These are phyloP conservation scores for Xenopus laevis DNA, from an alignment of 2,113 vertebrate species.

Conservation along the genomic window DNA sequence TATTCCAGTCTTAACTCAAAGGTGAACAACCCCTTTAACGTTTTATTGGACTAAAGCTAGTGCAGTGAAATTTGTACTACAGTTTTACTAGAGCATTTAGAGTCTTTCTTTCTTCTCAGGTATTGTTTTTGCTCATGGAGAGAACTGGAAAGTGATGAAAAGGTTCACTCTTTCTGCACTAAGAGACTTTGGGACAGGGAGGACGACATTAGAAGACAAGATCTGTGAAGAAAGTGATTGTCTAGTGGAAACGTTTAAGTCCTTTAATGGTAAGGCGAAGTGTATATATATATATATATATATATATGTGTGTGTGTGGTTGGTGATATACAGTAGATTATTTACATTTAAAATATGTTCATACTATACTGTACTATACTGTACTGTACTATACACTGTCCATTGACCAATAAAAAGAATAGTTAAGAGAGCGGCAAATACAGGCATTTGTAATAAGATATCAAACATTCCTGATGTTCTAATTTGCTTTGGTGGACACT, in stretches of 20 bases:
- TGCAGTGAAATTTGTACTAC: background rate
- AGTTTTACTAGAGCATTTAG: background rate
- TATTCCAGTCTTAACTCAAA: too few species aligned
- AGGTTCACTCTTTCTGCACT: constrained; percentile 57
- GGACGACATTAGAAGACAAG: constrained; percentile 51
- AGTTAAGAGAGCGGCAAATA: too few species aligned
- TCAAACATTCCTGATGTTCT: too few species aligned
- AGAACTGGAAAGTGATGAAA: constrained; percentile 60
- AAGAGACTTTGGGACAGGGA: constrained; percentile 63
- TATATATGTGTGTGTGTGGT: background rate
- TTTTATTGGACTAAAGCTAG: too few species aligned
- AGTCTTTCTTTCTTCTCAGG: constrained; percentile 45
- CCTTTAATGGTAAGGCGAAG: constrained; percentile 50
- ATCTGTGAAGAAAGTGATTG: constrained; percentile 54
- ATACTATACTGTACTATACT: too few species aligned
- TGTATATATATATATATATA: background rate
- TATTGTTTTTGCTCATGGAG: constrained; percentile 54
- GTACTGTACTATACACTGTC: too few species aligned
- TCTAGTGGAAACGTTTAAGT: constrained; percentile 49
- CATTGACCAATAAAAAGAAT: too few species aligned
- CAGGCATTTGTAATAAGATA: too few species aligned
- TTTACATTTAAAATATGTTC: too few species aligned
- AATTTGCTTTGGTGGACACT: too few species aligned
- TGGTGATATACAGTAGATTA: too few species aligned
- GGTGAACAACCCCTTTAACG: too few species aligned